phyloP scores from a whole-genome alignment of 2,888 invertebrate genomes.

The Nemotelus nigrinus region DNA sequence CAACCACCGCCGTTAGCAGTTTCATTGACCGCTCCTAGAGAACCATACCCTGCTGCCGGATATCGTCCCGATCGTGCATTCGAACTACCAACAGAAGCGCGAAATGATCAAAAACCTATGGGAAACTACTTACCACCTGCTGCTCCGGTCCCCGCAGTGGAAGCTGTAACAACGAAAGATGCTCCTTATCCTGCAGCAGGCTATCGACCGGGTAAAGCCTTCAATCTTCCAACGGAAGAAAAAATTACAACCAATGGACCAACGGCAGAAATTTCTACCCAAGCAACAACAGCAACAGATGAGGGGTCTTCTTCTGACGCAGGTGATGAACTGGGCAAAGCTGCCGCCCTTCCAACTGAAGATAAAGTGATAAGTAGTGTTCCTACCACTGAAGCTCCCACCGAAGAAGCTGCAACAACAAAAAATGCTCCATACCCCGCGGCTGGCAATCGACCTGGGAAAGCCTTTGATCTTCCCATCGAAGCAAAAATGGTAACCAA shows the following conservation, averaged over 20 bases:
- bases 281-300: no score
- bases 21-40: constrained; percentile 21
- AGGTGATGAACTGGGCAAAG: constrained; percentile 43
- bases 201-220: constrained; percentile 45
- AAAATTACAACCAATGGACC: neutral
- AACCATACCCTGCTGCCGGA: constrained; percentile 41
- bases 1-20: constrained; percentile 1
- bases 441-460: constrained; percentile 41
- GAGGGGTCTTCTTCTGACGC: neutral
- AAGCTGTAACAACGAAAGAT: neutral
- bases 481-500: neutral
- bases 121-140: neutral
- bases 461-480: constrained; percentile 7
- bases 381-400: neutral
- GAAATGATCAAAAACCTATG: constrained; percentile 13
- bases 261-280: neutral
- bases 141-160: no score
- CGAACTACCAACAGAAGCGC: constrained; percentile 42
- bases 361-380: neutral
- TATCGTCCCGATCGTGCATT: constrained; percentile 45
- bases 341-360: constrained; percentile 44
- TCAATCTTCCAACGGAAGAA: constrained; percentile 43
- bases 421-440: constrained; percentile 39
- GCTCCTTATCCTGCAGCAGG: constrained; percentile 45
- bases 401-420: constrained; percentile 1